phyloP scores from a whole-genome alignment of 2,888 invertebrate genomes.

The Acanthoscelides obtectus region DNA sequence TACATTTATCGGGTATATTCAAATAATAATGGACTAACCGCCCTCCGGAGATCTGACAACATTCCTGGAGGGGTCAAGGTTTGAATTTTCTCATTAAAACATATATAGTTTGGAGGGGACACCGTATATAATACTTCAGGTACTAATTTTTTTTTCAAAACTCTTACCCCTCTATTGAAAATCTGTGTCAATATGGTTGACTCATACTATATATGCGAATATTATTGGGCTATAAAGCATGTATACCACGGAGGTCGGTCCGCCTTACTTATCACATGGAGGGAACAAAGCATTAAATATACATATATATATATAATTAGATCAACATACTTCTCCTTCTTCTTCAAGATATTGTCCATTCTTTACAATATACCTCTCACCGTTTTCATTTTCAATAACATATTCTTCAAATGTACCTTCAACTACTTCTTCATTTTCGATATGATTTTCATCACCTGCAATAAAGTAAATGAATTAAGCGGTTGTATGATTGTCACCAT shows the following conservation, averaged over 20 bases:
- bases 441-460: neutral
- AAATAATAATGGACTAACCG: neutral
- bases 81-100: neutral
- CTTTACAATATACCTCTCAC: neutral
- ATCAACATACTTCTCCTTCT: neutral
- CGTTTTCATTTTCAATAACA: neutral
- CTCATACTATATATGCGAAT: neutral
- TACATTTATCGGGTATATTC: too few species aligned
- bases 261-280: neutral
- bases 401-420: neutral
- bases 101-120: neutral
- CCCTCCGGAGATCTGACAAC: neutral
- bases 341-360: neutral
- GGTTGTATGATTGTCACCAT: neutral
- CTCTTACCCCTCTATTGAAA: constrained; percentile 4
- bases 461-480: neutral
- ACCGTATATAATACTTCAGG: too few species aligned
- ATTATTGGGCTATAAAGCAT: neutral
- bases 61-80: neutral
- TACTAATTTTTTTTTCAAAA: neutral
- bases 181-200: neutral
- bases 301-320: neutral
- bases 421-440: neutral
- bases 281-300: neutral
- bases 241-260: neutral